phyloP scores from a whole-genome alignment of 2,888 invertebrate species.

The Bimastos eiseni region DNA sequence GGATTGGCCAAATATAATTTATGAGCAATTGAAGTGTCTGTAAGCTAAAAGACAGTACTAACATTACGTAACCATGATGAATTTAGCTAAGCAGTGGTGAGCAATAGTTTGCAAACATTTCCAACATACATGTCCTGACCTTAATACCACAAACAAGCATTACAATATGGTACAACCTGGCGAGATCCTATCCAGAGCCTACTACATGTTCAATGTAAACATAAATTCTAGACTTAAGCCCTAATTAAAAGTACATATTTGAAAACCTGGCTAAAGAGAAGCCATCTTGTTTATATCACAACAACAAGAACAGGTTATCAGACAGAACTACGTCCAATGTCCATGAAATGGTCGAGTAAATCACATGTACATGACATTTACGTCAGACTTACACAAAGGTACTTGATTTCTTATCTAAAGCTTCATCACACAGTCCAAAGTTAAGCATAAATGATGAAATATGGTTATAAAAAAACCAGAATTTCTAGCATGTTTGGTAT shows the following conservation, averaged over 20 bases:
- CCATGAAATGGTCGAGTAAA: not conserved
- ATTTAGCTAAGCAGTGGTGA: not conserved
- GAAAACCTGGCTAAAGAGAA: not conserved
- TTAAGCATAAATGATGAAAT: not conserved
- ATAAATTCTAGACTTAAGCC: too few species aligned
- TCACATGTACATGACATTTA: not conserved
- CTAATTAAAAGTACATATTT: too few species aligned
- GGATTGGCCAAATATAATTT: too few species aligned
- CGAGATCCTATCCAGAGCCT: not conserved
- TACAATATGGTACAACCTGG: not conserved
- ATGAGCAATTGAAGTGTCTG: too few species aligned
- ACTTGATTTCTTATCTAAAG: not conserved
- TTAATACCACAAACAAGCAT: not conserved
- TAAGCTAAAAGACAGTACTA: not conserved
- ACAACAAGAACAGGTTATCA: not conserved
- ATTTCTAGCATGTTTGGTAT: too few species aligned
- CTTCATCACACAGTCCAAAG: not conserved
- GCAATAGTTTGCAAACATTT: conserved; percentile 7
- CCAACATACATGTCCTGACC: not conserved
- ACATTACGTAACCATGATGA: not conserved
- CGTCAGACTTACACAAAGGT: not conserved
- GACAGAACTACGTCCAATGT: not conserved
- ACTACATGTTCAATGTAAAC: not conserved
- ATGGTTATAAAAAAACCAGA: not conserved
- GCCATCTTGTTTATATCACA: not conserved